phyloP scores from a whole-genome alignment of 2,888 invertebrate genomes.

The Cotesia congregata region DNA sequence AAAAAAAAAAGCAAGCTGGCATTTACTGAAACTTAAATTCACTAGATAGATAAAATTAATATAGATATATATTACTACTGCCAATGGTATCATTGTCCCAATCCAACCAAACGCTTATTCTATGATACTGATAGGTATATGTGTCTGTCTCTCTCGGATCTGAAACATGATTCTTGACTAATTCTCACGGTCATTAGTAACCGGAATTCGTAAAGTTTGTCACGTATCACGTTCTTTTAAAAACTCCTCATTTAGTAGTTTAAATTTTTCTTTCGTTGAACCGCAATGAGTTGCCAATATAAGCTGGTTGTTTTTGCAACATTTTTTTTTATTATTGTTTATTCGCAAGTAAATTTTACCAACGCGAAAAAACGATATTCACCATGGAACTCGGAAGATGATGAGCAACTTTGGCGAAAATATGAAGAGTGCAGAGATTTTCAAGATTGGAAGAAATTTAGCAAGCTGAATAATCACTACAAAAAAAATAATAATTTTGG shows the following conservation, averaged over 20 bases:
- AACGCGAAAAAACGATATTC: conserved; percentile 15
- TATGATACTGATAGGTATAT: neutral
- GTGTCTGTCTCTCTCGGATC: conserved; percentile 7
- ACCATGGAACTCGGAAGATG: conserved; percentile 7
- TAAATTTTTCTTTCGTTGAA: conserved; percentile 4
- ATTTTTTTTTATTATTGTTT: conserved; percentile 14
- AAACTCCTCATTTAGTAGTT: neutral
- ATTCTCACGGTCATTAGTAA: conserved; percentile 1
- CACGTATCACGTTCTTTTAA: conserved; percentile 14
- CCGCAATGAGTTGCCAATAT: conserved; percentile 11
- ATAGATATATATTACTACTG: neutral
- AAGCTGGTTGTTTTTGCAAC: conserved; percentile 3
- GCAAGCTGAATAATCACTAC: neutral
- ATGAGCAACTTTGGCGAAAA: conserved; percentile 39
- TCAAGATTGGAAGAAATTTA: conserved; percentile 41
- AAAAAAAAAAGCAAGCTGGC: neutral
- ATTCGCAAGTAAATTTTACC: neutral
- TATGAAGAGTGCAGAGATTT: conserved; percentile 41
- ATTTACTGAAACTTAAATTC: conserved; percentile 27
- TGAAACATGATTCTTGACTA: neutral
- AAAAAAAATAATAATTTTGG: conserved; percentile 12
- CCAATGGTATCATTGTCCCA: conserved; percentile 19
- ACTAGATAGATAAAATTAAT: conserved; percentile 28
- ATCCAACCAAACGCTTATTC: conserved; percentile 10
- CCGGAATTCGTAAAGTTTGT: conserved; percentile 9